Evolutionary conservation across 2,888 invertebrate genomes (phyloP), one percentile per base, ranked within the genome.

Genomic region (Chironomus tentans): DNA sequence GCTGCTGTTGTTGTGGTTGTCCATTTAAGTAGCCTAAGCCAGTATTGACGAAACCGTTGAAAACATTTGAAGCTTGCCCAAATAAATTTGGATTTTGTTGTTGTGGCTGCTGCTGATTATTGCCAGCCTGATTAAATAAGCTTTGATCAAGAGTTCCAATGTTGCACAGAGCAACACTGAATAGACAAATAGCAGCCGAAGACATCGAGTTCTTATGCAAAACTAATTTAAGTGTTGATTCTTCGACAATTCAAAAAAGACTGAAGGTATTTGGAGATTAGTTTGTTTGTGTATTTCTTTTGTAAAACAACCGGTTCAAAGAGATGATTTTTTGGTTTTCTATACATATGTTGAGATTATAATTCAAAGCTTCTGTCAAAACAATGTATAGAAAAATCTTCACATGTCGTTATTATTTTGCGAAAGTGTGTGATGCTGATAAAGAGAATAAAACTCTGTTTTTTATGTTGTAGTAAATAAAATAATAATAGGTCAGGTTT

Each of bases 141-240:
- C 6, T 15, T 28, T 72, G 56, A 28, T 72, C 56, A 12, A 72
- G 46, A 10, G 28, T 15, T 5, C 48, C 74, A 7, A 74, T 21
- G 10, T 74, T 74, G 21, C 74, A 74, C n/a, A 74, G 21, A 12
- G 74, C 65, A 4, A 61, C 74, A 56, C 61, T 28, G 38, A 74
- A 74, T 12, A 74, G 47, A 47, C 74, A 74, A n/a, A 74, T 24
- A 10, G 62, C 13, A 4, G 47, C 18, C 46, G 56, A 50, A 24
- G 72, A 72, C 72, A 72, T 72, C 12, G 13, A 22, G n/a, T 56
- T 56, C 15, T n/a, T 56, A 56, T 5, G 15, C 56, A 50, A 15
- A 50, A n/a, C 13, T 18, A 56, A 56, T 18, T 56, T 38, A 56
- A 21, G 13, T 65, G 65, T 65, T 65, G 21, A 65, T 22, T 65